Conservation (phyloP, 2,797 vertebrate species). For the Cuculus canorus region DNA sequence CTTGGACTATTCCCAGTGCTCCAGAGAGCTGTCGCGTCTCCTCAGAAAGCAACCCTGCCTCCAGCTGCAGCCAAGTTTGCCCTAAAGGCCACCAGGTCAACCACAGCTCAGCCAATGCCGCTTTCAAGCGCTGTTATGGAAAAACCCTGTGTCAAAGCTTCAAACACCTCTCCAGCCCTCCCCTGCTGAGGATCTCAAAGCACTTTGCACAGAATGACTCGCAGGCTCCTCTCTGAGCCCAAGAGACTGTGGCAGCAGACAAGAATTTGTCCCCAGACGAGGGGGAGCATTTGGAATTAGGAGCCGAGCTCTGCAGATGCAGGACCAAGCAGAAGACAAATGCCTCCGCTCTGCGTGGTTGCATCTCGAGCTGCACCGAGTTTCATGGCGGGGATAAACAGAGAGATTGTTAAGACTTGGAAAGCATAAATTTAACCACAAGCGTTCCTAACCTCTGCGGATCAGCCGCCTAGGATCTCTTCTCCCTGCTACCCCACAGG, state of each 20-base stretch:
- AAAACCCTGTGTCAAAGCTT: neutral
- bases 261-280: neutral
- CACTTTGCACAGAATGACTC: neutral
- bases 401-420: neutral
- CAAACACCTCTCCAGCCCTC: neutral
- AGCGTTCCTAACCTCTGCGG: neutral
- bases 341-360: neutral
- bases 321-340: neutral
- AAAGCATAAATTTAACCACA: neutral
- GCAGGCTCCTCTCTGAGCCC: neutral
- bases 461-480: neutral
- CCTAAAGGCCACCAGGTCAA: conserved; percentile 23
- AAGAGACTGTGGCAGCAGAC: neutral
- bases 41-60: neutral
- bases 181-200: conserved; percentile 36
- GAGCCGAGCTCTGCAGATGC: neutral
- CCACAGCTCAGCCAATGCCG: neutral
- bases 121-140: neutral
- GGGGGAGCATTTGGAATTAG: neutral
- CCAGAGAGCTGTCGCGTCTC: neutral
- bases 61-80: conserved; percentile 35
- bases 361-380: neutral
- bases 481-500: neutral
- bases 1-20: neutral
- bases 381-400: neutral